A percentile compares a stretch with the other conserved stretches of the same genome.
Conservation (phyloP, 2,888 invertebrate species). For the Diarsia rubi region DNA sequence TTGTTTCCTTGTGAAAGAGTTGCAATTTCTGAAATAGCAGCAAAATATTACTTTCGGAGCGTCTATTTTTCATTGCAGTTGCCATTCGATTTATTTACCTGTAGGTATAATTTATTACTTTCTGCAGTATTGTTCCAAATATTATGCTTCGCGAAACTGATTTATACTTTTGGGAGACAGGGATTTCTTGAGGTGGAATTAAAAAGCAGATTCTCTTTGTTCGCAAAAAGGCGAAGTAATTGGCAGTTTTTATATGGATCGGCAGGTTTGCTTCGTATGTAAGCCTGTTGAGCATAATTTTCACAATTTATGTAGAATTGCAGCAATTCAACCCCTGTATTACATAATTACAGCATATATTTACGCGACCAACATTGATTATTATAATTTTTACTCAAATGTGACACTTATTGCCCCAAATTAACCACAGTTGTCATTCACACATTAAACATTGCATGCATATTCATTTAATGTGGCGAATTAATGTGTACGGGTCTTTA, state of each 20-base stretch:
- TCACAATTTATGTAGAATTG: slow-evolving; percentile 2
- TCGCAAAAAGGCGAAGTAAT: background rate
- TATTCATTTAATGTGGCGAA: slow-evolving; percentile 49
- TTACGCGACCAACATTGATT: slow-evolving; percentile 14
- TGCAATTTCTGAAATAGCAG: slow-evolving; percentile 71
- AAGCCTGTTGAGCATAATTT: background rate
- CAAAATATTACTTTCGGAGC: slow-evolving; percentile 74
- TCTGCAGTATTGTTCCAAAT: slow-evolving; percentile 58
- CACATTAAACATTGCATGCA: slow-evolving; percentile 49
- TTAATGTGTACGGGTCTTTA: slow-evolving; percentile 20
- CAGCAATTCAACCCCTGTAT: slow-evolving; percentile 7
- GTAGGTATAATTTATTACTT: slow-evolving; percentile 61
- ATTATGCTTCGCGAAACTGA: slow-evolving; percentile 38
- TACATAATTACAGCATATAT: slow-evolving; percentile 10
- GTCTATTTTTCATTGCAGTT: slow-evolving; percentile 70
- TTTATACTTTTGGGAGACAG: slow-evolving; percentile 36
- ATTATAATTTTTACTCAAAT: slow-evolving; percentile 40
- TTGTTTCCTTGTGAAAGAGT: slow-evolving; percentile 66
- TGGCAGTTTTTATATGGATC: background rate
- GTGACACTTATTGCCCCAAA: slow-evolving; percentile 47
- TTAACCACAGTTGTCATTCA: slow-evolving; percentile 58
- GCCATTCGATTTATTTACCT: slow-evolving; percentile 68
- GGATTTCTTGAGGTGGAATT: slow-evolving; percentile 3
- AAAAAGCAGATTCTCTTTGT: slow-evolving; percentile 7
- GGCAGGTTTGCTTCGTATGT: background rate